Base-by-base conservation (phyloP, 2,797 vertebrate genomes). In the Limosa lapponica region DNA sequence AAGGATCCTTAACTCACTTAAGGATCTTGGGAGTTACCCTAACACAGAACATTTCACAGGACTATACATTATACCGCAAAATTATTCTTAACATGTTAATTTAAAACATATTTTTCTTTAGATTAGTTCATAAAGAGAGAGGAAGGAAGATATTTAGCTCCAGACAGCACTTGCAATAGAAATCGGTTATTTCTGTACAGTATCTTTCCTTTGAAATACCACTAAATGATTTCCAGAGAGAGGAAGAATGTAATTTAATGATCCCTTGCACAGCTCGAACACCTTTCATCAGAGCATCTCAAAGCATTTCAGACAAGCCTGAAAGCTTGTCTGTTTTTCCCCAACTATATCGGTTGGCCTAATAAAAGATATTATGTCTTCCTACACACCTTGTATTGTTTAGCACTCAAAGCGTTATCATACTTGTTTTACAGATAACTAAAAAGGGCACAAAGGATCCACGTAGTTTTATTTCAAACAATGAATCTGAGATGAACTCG, bases 151-250 rank as follows among this genome's bases (percentile, higher is more conserved):
- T 91, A 87, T 52, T 96, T 96, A 91, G 87, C 84, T 95, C 74
- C 92, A 96, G 93, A 96, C 94, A 96, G 89, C 54, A 62, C 78
- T 96, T 92, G 79, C 89, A 96, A 59, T 89, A 95, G 89, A 84
- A 95, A 84, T 91, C 82, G 57, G 88, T 95, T 96, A 96, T 95
- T 97, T 95, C 90, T 90, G 77, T 91, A 82, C 66, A 87, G 73
- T 81, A 73, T 95, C 91, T 91, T 96, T 82, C 65, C 88, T 96
- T 95, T 96, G 96, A 97, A 97, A 96, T 91, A 96, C 41, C 82
- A 87, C 93, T 90, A 96, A 96, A 96, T 95, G 91, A 96, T 91
- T 97, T 97, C 94, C 96, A 96, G 96, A 96, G 96, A 95, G 87
- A 90, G 77, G 85, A 94, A 95, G 94, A 96, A 93, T 82, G 94